Conservation (phyloP, 2,113 vertebrate genomes). For the Melanotaenia duboulayi region DNA sequence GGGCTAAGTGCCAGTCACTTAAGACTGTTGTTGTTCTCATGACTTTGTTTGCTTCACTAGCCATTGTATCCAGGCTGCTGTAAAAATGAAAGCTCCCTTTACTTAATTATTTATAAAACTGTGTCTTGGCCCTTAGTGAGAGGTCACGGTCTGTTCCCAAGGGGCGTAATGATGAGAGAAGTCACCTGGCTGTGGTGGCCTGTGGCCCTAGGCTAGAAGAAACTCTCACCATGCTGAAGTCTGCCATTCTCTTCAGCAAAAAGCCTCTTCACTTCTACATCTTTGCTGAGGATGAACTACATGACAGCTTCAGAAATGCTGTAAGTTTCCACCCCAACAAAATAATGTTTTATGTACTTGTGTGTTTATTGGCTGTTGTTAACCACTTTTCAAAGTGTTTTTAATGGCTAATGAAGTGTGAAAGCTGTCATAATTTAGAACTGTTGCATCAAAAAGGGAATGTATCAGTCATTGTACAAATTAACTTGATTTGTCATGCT, state of each 20-base stretch:
- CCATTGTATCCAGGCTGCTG: slow-evolving; percentile 5
- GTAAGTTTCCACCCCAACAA: slow-evolving; percentile 77
- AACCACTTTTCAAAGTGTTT: too few relatives aligned
- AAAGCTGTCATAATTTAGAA: not conserved
- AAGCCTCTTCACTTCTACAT: slow-evolving; percentile 91
- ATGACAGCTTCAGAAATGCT: slow-evolving; percentile 85
- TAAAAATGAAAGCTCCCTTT: not conserved
- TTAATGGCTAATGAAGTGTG: too few relatives aligned
- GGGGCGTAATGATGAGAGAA: slow-evolving; percentile 70
- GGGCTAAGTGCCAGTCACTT: slow-evolving; percentile 31
- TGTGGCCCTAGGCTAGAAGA: slow-evolving; percentile 94
- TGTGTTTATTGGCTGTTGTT: not conserved
- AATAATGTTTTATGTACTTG: not conserved
- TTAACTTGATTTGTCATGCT: too few relatives aligned
- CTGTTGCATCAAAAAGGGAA: not conserved
- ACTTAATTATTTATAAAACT: not conserved
- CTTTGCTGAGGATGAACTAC: slow-evolving; percentile 94
- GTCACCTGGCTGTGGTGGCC: slow-evolving; percentile 94
- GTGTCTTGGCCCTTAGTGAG: slow-evolving; percentile 51
- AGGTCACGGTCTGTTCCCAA: slow-evolving; percentile 13
- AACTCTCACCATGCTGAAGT: slow-evolving; percentile 94
- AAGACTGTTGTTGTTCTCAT: slow-evolving; percentile 14
- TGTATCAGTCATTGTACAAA: too few relatives aligned
- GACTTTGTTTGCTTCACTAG: not conserved
- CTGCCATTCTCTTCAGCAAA: slow-evolving; percentile 90